A percentile compares a stretch with the other conserved stretches of the same genome.
phyloP scores from a whole-genome alignment of 2,797 vertebrate species.

The Echiichthys vipera region DNA sequence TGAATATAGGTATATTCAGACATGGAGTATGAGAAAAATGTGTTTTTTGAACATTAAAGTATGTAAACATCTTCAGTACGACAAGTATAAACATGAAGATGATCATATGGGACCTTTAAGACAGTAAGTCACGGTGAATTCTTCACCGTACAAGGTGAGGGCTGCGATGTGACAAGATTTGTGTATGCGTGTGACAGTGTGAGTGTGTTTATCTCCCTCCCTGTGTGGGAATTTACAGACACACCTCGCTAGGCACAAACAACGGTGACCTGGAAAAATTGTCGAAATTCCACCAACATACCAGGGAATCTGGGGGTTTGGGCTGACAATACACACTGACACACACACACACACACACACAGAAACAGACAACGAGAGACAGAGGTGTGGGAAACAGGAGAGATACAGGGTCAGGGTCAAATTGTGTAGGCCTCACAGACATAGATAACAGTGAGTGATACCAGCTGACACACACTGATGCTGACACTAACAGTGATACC shows the following conservation, averaged over 20 bases:
- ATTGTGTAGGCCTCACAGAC: slow-evolving; percentile 75
- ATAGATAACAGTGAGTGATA: slow-evolving; percentile 82
- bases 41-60: too few species aligned
- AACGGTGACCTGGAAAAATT: slow-evolving; percentile 83
- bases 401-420: slow-evolving; percentile 82
- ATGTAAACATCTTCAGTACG: too few species aligned
- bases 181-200: slow-evolving; percentile 66
- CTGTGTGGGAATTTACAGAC: slow-evolving; percentile 80
- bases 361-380: slow-evolving; percentile 48
- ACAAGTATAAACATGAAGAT: too few species aligned
- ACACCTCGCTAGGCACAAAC: slow-evolving; percentile 81
- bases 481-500: slow-evolving; percentile 78
- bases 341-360: slow-evolving; percentile 31
- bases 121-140: slow-evolving; percentile 16
- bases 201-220: slow-evolving; percentile 79
- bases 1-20: too few species aligned
- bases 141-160: slow-evolving; percentile 65
- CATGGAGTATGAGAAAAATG: too few species aligned
- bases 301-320: slow-evolving; percentile 75
- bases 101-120: too few species aligned
- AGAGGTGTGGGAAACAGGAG: slow-evolving; percentile 80
- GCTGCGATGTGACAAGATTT: slow-evolving; percentile 63
- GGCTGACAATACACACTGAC: slow-evolving; percentile 62
- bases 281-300: slow-evolving; percentile 81
- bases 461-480: slow-evolving; percentile 79